phyloP scores from a whole-genome alignment of 2,797 vertebrate genomes.

The Premnoplex brunnescens region DNA sequence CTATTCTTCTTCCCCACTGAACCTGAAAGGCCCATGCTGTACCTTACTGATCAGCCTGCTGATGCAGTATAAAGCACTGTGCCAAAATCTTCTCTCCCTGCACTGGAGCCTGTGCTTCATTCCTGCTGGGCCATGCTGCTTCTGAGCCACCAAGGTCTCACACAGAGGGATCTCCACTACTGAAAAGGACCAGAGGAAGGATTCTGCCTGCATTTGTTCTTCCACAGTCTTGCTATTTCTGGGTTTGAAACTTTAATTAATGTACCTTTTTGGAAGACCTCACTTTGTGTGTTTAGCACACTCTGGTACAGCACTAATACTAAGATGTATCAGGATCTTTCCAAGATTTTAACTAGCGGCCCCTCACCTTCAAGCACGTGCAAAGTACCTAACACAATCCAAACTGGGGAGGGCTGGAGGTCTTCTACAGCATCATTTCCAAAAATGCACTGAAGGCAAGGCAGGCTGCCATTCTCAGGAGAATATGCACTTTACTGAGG shows the following conservation, averaged over 20 bases:
- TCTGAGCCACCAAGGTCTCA: neutral
- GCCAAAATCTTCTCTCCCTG: neutral
- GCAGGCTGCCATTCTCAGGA: neutral
- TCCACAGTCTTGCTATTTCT: neutral
- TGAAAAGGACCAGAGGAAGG: neutral
- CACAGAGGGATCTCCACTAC: neutral
- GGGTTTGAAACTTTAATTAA: neutral
- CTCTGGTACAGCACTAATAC: neutral
- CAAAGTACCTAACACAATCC: neutral
- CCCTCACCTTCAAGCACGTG: neutral
- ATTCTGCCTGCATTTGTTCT: neutral
- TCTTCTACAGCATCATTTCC: neutral
- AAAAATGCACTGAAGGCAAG: neutral
- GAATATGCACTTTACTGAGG: conserved; percentile 2
- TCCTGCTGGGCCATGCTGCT: neutral
- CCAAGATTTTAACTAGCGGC: neutral
- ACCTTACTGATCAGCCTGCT: neutral
- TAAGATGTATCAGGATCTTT: neutral
- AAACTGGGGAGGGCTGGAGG: neutral
- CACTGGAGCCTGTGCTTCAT: neutral
- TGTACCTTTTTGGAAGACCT: neutral
- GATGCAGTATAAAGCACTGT: neutral
- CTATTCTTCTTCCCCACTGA: neutral
- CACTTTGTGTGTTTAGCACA: neutral
- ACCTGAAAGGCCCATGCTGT: conserved; percentile 31